Percentiles rank a stretch among this genome's conserved stretches.
Conservation (phyloP, 2,888 invertebrate species). For the Sinohyriopsis cumingii region DNA sequence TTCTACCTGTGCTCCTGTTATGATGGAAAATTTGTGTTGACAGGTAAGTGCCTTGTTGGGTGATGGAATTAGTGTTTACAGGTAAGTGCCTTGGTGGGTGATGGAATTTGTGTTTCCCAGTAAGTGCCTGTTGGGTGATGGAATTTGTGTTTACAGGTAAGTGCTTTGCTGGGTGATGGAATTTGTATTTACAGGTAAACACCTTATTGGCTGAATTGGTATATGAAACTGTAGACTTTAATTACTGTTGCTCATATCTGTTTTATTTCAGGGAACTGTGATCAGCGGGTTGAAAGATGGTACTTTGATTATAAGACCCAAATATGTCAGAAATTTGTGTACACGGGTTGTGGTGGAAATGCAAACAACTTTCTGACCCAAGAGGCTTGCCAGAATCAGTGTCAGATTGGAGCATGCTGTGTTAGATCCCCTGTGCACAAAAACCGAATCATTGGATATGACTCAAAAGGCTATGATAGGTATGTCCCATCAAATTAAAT, state of each 20-base stretch:
- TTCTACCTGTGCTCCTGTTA: too few relatives aligned
- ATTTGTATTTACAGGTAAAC: too few relatives aligned
- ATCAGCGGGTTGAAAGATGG: constrained; percentile 47
- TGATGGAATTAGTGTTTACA: too few relatives aligned
- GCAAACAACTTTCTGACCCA: constrained; percentile 56
- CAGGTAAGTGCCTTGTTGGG: too few relatives aligned
- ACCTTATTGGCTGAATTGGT: too few relatives aligned
- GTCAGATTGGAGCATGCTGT: constrained; percentile 63
- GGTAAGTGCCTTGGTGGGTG: too few relatives aligned
- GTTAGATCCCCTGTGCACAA: constrained; percentile 45
- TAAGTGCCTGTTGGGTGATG: too few relatives aligned
- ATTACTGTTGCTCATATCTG: not conserved
- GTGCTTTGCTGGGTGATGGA: too few relatives aligned
- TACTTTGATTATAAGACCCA: constrained; percentile 53
- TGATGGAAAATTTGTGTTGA: too few relatives aligned
- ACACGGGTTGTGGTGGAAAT: constrained; percentile 62
- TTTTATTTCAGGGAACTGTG: constrained; percentile 45
- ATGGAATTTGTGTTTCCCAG: too few relatives aligned
- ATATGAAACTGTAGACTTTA: too few relatives aligned
- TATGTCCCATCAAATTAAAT: constrained; percentile 20
- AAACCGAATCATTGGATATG: constrained; percentile 52
- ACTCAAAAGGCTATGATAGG: constrained; percentile 61
- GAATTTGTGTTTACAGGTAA: too few relatives aligned
- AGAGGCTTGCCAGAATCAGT: constrained; percentile 50
- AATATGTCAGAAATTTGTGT: constrained; percentile 56